phyloP scores from a whole-genome alignment of 2,797 vertebrate species.

The Acanthopagrus latus region DNA sequence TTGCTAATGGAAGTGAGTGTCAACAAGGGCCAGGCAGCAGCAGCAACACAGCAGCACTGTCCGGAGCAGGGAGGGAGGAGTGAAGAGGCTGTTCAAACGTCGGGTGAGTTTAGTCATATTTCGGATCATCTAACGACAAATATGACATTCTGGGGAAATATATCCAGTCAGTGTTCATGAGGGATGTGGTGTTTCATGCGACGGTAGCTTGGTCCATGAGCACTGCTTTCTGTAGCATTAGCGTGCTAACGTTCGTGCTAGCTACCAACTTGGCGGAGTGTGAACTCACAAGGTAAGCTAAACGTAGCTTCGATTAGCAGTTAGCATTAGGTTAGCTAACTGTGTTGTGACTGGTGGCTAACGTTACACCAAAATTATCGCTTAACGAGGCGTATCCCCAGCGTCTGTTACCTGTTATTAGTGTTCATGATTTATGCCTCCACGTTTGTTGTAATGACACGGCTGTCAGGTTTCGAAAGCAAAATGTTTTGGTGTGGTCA shows the following conservation, averaged over 20 bases:
- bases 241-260: constrained; percentile 62
- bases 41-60: constrained; percentile 58
- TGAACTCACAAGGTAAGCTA: constrained; percentile 52
- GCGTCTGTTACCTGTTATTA: background rate
- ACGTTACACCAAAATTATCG: background rate
- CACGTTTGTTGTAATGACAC: constrained; percentile 31
- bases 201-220: background rate
- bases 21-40: constrained; percentile 76
- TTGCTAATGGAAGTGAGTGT: constrained; percentile 76
- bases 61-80: constrained; percentile 77
- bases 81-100: constrained; percentile 71
- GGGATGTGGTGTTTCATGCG: background rate
- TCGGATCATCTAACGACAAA: background rate
- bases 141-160: background rate
- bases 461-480: constrained; percentile 38
- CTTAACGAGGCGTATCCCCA: background rate
- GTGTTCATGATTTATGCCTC: background rate
- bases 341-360: constrained; percentile 37
- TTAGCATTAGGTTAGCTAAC: constrained; percentile 61
- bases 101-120: constrained; percentile 77
- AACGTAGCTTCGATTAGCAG: constrained; percentile 49
- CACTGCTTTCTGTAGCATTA: constrained; percentile 58
- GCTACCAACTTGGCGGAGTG: constrained; percentile 64
- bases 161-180: background rate
- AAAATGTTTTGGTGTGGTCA: constrained; percentile 9